Evolutionary conservation across 1,140 invertebrate genomes (phyloP).

Genomic region (Drosophila navojoa): DNA sequence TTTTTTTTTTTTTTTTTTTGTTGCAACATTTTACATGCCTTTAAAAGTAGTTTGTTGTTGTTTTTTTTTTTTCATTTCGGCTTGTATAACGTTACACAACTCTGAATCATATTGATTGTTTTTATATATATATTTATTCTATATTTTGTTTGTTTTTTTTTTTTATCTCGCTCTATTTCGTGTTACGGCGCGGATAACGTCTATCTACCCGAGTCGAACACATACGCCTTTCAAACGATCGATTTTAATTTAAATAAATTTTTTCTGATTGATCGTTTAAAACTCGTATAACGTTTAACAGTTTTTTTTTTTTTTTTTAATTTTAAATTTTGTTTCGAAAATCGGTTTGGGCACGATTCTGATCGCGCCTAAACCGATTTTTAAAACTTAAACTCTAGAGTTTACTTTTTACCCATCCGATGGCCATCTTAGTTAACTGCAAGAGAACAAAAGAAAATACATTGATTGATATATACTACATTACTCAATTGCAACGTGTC

Average conservation of each 20-base stretch:
- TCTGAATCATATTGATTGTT: constrained; percentile 5
- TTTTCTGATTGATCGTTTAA: constrained; percentile 28
- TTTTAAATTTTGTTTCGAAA: constrained; percentile 27
- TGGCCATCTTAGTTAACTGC: constrained; percentile 2
- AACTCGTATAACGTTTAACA: constrained; percentile 6
- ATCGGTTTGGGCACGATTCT: constrained; percentile 42
- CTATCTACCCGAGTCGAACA: constrained; percentile 25
- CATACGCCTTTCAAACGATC: constrained; percentile 38
- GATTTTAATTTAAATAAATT: neutral
- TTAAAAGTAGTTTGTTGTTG: constrained; percentile 1
- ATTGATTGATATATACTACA: neutral
- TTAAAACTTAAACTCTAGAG: constrained; percentile 35
- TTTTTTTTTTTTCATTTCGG: constrained; percentile 17
- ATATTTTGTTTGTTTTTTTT: neutral
- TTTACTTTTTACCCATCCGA: constrained; percentile 21
- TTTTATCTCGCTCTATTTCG: constrained; percentile 23
- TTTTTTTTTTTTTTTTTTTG: constrained; percentile 20
- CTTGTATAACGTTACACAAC: constrained; percentile 58
- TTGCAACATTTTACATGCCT: constrained; percentile 68
- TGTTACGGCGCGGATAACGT: constrained; percentile 37
- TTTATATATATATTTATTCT: neutral
- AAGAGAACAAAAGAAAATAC: constrained; percentile 8
- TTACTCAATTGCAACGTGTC: constrained; percentile 45
- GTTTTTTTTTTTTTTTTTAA: constrained; percentile 13
- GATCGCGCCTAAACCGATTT: constrained; percentile 43